Conservation (phyloP, 2,113 vertebrate species). For the Dinomys branickii region DNA sequence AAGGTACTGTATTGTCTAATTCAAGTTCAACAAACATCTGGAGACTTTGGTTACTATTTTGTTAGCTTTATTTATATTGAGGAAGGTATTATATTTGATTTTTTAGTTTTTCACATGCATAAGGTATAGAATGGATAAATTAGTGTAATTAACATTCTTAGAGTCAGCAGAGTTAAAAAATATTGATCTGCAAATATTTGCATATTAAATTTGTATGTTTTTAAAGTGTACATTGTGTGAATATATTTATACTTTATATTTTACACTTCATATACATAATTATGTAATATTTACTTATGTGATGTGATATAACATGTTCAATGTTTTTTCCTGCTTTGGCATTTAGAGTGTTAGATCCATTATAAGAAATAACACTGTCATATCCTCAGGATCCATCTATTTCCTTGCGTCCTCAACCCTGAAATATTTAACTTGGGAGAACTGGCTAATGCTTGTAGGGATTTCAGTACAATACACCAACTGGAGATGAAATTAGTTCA, state of each 20-base stretch:
- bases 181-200: background rate
- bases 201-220: constrained; percentile 1
- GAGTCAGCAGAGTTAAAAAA: constrained; percentile 25
- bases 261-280: background rate
- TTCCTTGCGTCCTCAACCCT: constrained; percentile 42
- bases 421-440: constrained; percentile 17
- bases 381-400: background rate
- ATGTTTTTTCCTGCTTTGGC: background rate
- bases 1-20: background rate
- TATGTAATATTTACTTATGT: background rate
- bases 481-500: background rate
- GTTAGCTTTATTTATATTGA: background rate
- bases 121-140: background rate
- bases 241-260: background rate
- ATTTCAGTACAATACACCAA: background rate
- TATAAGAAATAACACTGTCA: background rate
- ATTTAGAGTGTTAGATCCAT: background rate
- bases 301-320: background rate
- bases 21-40: background rate
- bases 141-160: background rate
- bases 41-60: background rate
- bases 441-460: background rate
- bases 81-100: background rate
- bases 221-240: background rate
- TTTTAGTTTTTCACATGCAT: background rate